Evolutionary conservation across 2,888 invertebrate genomes (phyloP).

Genomic region (Leptodirus hochenwartii): DNA sequence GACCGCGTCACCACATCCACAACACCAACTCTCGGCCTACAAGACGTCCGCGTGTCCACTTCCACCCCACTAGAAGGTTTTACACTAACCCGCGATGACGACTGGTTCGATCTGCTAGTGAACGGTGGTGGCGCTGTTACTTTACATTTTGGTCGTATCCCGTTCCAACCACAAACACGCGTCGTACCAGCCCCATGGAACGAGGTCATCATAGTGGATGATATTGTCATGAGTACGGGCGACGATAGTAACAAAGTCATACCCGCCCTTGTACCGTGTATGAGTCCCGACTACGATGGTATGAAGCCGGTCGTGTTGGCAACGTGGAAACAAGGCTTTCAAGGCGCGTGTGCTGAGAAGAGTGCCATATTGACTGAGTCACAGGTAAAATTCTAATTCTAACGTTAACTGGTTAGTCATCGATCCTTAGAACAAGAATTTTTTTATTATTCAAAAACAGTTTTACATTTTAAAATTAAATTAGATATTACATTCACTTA

Average conservation of each 20-base stretch:
- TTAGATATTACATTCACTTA: no score
- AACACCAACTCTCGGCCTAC: no score
- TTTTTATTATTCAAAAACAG: no score
- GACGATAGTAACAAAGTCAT: constrained; percentile 54
- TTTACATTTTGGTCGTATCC: constrained; percentile 81
- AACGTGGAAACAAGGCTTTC: constrained; percentile 90
- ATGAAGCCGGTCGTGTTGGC: constrained; percentile 89
- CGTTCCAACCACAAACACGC: constrained; percentile 72
- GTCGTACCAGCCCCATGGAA: constrained; percentile 95
- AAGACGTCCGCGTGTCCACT: constrained; percentile 90
- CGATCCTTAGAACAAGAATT: no score
- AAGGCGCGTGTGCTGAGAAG: constrained; percentile 85
- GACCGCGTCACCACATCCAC: constrained; percentile 91
- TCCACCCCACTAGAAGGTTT: constrained; percentile 90
- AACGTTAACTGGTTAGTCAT: no score
- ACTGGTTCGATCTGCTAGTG: constrained; percentile 95
- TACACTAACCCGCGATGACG: constrained; percentile 79
- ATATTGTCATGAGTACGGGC: constrained; percentile 65
- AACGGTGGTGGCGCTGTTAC: constrained; percentile 98
- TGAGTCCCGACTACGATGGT: constrained; percentile 75
- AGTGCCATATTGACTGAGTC: constrained; percentile 81
- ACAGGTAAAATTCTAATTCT: no score
- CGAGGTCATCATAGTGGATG: constrained; percentile 89
- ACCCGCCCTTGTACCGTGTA: constrained; percentile 54
- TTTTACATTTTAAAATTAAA: no score